A percentile compares a stretch with the other conserved stretches of the same genome.
phyloP scores from a whole-genome alignment of 2,113 vertebrate species.

The Diadophis punctatus region DNA sequence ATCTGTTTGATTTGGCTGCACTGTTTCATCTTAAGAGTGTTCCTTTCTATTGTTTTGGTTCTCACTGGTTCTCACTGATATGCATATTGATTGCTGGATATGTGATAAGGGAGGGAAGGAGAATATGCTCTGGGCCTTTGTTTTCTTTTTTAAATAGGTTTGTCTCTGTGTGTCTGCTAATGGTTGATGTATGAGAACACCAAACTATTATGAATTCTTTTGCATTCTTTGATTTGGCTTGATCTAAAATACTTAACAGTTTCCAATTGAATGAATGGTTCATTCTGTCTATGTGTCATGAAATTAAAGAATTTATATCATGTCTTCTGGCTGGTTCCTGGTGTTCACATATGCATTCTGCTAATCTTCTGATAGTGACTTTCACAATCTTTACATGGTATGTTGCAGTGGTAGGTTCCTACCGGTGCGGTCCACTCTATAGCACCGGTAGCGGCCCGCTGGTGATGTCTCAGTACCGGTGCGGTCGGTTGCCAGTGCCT shows the following conservation, averaged over 20 bases:
- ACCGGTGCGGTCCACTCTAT: no score
- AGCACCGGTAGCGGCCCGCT: no score
- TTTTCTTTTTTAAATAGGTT: not conserved
- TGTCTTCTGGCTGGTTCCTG: not conserved
- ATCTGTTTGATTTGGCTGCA: not conserved
- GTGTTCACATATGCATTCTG: not conserved
- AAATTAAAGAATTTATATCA: not conserved
- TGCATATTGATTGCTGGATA: not conserved
- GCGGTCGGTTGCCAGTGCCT: no score
- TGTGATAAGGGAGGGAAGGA: not conserved
- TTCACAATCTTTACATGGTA: not conserved
- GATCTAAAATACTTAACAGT: not conserved
- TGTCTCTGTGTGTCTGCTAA: not conserved
- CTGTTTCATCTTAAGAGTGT: not conserved
- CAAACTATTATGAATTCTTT: not conserved
- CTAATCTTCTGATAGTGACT: not conserved
- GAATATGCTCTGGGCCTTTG: not conserved
- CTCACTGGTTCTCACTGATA: not conserved
- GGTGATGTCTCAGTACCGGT: no score
- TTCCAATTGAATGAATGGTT: not conserved
- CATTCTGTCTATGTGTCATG: not conserved
- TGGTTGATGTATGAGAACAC: not conserved
- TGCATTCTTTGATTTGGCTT: not conserved
- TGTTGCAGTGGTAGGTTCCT: not conserved
- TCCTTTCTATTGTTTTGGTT: not conserved